A percentile compares a stretch with the other conserved stretches of the same genome.
Conservation (phyloP, 2,888 invertebrate species). For the Dicyrtoma fusca region DNA sequence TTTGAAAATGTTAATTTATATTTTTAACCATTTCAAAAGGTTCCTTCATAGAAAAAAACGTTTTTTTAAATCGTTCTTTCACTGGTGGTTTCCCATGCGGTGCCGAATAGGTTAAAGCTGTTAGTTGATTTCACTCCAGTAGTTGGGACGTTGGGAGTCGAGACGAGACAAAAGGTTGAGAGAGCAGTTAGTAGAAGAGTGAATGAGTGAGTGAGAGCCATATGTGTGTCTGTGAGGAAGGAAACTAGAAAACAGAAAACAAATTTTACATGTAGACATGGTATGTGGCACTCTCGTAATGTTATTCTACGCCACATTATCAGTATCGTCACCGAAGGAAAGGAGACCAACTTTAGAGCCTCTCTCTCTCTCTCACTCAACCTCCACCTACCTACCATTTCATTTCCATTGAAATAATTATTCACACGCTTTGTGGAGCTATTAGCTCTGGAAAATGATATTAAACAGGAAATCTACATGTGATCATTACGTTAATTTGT, state of each 20-base stretch:
- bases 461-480: constrained; percentile 41
- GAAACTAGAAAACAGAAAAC: background rate
- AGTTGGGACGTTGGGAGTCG: background rate
- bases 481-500: constrained; percentile 40
- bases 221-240: background rate
- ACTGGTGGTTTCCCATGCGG: no score
- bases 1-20: no score
- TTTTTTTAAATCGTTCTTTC: no score
- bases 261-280: background rate
- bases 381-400: background rate
- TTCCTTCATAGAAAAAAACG: no score
- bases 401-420: constrained; percentile 37
- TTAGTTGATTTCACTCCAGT: background rate
- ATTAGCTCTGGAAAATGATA: constrained; percentile 36
- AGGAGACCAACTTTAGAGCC: constrained; percentile 15
- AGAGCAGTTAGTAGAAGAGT: background rate
- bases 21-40: no score
- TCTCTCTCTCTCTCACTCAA: background rate
- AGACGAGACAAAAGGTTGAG: constrained; percentile 21
- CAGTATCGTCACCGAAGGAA: constrained; percentile 23
- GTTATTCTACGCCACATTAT: constrained; percentile 7
- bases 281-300: background rate
- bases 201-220: constrained; percentile 1
- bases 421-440: constrained; percentile 39
- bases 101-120: no score